Conservation (phyloP, 2,888 invertebrate species). For the Nasonovia ribisnigri region DNA sequence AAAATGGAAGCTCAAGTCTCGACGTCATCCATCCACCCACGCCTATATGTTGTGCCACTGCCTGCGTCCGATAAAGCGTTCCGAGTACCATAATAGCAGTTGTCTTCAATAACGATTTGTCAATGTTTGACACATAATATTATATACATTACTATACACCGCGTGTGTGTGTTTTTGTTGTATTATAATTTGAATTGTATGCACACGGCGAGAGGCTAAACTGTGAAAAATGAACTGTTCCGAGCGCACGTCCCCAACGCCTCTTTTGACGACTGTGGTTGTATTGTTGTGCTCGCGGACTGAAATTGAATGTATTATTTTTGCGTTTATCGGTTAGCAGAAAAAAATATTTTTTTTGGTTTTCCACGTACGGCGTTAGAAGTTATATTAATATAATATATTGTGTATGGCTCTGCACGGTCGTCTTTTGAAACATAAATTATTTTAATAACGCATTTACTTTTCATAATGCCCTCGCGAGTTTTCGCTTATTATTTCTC, state of each 20-base stretch:
- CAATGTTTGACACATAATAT: constrained; percentile 48
- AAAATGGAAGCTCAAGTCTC: neutral
- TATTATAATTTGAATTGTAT: neutral
- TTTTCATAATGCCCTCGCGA: neutral
- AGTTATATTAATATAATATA: neutral
- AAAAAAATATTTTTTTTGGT: neutral
- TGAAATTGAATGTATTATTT: neutral
- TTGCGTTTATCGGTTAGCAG: neutral
- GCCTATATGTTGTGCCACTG: neutral
- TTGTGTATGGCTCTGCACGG: neutral
- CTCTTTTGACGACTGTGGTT: no score
- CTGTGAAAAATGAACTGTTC: constrained; percentile 41
- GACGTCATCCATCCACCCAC: neutral
- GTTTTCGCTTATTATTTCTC: neutral
- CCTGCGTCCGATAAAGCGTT: neutral
- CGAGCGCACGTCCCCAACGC: neutral
- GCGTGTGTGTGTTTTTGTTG: neutral
- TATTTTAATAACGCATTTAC: neutral
- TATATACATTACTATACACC: neutral
- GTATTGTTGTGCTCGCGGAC: neutral
- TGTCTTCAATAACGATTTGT: constrained; percentile 57
- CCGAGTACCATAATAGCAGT: neutral
- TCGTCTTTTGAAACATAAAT: neutral
- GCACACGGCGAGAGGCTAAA: neutral
- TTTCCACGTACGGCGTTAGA: neutral